phyloP scores from a whole-genome alignment of 2,797 vertebrate genomes.

The Phrynocephalus guinanensis region DNA sequence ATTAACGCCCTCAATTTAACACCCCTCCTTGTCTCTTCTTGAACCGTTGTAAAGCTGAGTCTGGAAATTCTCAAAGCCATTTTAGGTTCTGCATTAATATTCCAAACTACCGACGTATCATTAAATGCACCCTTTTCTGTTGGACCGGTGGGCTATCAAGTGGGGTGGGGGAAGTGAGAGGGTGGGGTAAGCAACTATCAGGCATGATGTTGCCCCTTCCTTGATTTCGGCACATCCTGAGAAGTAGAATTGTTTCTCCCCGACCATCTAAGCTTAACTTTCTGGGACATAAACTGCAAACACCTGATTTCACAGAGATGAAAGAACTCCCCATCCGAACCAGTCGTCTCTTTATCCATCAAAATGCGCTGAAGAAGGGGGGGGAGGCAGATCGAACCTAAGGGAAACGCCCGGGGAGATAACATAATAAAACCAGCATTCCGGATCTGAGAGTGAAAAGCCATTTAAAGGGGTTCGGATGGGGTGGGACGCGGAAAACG shows the following conservation, averaged over 20 bases:
- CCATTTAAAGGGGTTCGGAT: neutral
- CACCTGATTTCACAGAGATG: constrained; percentile 40
- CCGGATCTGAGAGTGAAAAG: neutral
- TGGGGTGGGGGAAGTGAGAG: no score
- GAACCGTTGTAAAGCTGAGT: constrained; percentile 50
- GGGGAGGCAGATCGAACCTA: rapidly evolving
- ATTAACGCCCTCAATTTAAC: constrained; percentile 28
- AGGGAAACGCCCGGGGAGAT: neutral
- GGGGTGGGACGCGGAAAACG: neutral
- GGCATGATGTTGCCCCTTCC: constrained; percentile 26
- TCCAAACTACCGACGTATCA: neutral
- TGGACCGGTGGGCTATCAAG: neutral
- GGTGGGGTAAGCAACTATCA: neutral
- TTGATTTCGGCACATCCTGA: neutral
- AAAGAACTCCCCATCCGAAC: constrained; percentile 23
- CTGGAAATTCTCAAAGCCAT: constrained; percentile 27
- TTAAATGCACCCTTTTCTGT: neutral
- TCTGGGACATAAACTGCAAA: constrained; percentile 13
- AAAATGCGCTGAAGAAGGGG: neutral
- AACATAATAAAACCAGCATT: no score
- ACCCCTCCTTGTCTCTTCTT: constrained; percentile 50
- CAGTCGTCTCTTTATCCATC: constrained; percentile 15
- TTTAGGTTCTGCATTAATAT: neutral
- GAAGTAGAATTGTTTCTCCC: constrained; percentile 17
- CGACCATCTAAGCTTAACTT: neutral